Base-by-base conservation (phyloP, 2,888 invertebrate genomes). In the Idaea dimidiata region DNA sequence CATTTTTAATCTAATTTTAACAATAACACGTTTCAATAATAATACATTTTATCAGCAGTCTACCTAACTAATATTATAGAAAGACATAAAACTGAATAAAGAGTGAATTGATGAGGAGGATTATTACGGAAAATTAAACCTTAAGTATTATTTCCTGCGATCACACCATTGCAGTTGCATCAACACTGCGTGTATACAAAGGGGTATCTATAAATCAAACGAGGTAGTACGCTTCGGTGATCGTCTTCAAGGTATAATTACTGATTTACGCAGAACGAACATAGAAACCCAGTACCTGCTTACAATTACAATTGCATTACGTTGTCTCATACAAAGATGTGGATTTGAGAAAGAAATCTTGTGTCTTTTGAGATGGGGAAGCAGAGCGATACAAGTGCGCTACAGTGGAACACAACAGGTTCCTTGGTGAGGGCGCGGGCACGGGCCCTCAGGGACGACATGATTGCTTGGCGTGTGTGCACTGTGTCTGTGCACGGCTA, bases 341-440 rank as follows among this genome's bases (percentile, higher is more conserved):
- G 43, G 43, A 43, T 43, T 14, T 43, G 43, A 43, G 43, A 14
- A 43, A 43, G 43, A 43, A 43, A 43, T 43, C 43, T 43, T 43
- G 43, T 43, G 10, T 43, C 43, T 43, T 43, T 63, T 61, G 55
- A 62, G 63, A 57, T 17, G 61, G 63, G 67, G 82, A 84, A 84
- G 77, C 80, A 81, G 83, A 85, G 80, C 81, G 81, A 83, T 83
- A 86, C 83, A 81, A 73, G 79, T 74, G 85, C 86, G 76, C 71
- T 89, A 76, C 81, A 79, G 87, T 87, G 90, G 83, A 87, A 88
- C 90, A 75, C 75, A 84, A 88, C 91, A 84, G 88, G 91, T 90
- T 91, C 88, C 85, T 83, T 75, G 59, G 76, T 68, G 17, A 16
- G 0, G 14, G 17, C 14, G 57, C 24, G 17, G 17, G 57, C 14